These are phyloP conservation scores for Notamacropus eugenii DNA, from an alignment of 2,797 vertebrate species.

Conservation along the genomic window DNA sequence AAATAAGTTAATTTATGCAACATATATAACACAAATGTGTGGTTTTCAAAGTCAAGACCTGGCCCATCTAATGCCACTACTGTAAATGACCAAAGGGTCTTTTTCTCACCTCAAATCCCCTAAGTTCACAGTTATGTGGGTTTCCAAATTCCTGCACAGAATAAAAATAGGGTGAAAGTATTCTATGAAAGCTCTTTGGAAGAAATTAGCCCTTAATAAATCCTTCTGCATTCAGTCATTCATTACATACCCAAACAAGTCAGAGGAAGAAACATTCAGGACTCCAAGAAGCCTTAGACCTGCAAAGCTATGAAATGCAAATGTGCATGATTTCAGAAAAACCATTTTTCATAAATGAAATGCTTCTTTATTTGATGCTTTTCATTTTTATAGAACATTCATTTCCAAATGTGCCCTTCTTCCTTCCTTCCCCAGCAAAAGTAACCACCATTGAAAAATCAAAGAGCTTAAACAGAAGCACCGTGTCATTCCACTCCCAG, in stretches of 20 bases:
- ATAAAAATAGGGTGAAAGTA: not conserved
- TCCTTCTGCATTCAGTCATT: too few species aligned
- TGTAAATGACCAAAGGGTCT: not conserved
- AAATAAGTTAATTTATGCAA: not conserved
- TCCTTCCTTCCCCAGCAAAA: not conserved
- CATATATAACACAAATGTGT: not conserved
- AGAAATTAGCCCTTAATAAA: too few species aligned
- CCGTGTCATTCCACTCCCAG: too few species aligned
- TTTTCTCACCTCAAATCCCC: not conserved
- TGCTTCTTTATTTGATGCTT: not conserved
- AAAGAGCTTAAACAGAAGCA: not conserved
- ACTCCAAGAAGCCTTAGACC: not conserved
- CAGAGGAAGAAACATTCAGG: not conserved
- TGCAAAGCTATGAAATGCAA: not conserved
- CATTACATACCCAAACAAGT: not conserved
- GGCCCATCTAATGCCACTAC: not conserved
- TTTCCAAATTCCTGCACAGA: slow-evolving; percentile 19
- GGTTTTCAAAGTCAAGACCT: not conserved
- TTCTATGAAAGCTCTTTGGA: not conserved
- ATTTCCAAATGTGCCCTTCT: not conserved
- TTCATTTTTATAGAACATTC: not conserved
- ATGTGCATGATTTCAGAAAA: not conserved
- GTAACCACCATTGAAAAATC: not conserved
- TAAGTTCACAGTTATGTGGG: not conserved
- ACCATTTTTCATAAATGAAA: not conserved